Evolutionary conservation across 2,888 invertebrate genomes (phyloP), one percentile per base, ranked within the genome.

Genomic region (Nasonia oneida): DNA sequence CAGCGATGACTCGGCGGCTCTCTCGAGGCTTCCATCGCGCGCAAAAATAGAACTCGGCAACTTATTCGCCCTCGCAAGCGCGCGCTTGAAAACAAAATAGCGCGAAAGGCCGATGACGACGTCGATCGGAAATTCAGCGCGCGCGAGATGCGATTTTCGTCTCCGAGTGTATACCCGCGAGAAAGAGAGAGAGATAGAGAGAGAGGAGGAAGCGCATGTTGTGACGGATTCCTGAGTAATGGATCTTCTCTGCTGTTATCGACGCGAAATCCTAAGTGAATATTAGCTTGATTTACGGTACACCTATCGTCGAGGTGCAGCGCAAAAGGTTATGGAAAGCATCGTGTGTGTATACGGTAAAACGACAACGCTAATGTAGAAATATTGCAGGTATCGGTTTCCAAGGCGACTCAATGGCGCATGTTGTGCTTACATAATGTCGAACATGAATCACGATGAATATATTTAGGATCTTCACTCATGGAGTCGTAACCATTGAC

Each of bases 391-490:
- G 47, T 47, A 53, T 83, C 53, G 12, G 18, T 57, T 57, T 50
- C 76, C 82, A 83, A 76, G 76, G 76, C 39, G 53, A 23, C 70
- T 70, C 53, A 50, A n/a, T 47, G 23, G 53, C 57, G 23, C 23
- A 8, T 29, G 29, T n/a, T 39, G 2, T 6, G 67, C 42, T 84
- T 70, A 80, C 70, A 61, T 78, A 83, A 79, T 74, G 33, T 50
- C 47, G 61, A 29, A 53, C 64, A 33, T 84, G 84, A 84, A 84
- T 84, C 84, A 80, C 10, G 23, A 74, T 37, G 61, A 84, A 80
- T 84, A 75, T 74, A 79, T 79, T 74, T 83, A 71, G 57, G 50
- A 78, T 83, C 83, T 71, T 2, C 50, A 75, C 47, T n/a, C 15
- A 73, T 14, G 42, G 37, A 42, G 39, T 71, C 37, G 37, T 37